These are phyloP conservation scores for Aurelia aurita complex sp. Pacific DNA, from an alignment of 30 jellyfish, hydroid and myxozoan species.

Conservation along the genomic window DNA sequence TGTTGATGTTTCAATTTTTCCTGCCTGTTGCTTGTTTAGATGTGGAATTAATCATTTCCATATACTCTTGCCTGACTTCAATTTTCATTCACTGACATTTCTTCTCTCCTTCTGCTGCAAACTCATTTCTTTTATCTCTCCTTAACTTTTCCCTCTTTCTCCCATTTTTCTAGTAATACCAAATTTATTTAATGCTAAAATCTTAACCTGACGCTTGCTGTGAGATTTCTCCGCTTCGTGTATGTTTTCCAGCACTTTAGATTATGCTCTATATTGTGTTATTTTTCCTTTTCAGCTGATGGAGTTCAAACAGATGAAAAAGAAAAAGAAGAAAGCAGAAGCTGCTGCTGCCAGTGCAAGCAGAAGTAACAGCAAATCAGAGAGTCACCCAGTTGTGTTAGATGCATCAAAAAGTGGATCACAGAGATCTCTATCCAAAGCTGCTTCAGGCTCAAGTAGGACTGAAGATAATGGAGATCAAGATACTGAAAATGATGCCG, in stretches of 20 bases:
- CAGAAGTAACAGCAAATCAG: slow-evolving; percentile 40
- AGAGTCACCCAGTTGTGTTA: slow-evolving; percentile 30
- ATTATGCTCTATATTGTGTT: not conserved
- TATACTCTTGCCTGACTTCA: too few species aligned
- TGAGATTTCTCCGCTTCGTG: too few species aligned
- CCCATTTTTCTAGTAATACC: too few species aligned
- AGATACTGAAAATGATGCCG: slow-evolving; percentile 81
- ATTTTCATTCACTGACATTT: too few species aligned
- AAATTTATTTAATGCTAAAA: not conserved
- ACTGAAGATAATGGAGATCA: slow-evolving; percentile 44
- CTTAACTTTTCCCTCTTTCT: too few species aligned
- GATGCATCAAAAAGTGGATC: slow-evolving; percentile 14
- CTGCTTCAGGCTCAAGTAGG: slow-evolving; percentile 7
- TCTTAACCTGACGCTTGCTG: not conserved
- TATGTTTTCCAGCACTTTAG: not conserved
- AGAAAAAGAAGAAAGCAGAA: slow-evolving; percentile 60
- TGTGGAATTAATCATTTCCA: too few species aligned
- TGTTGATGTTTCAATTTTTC: too few species aligned
- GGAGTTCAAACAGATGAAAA: slow-evolving; percentile 67
- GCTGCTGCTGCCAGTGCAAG: slow-evolving; percentile 46
- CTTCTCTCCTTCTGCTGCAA: too few species aligned
- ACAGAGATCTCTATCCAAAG: not conserved
- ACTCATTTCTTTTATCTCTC: too few species aligned
- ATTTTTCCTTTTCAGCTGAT: slow-evolving; percentile 33
- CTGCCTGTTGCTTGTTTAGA: too few species aligned